These are phyloP conservation scores for Pseudococcus jackbeardsleyi DNA, from an alignment of 2,888 invertebrate genomes.

Conservation along the genomic window DNA sequence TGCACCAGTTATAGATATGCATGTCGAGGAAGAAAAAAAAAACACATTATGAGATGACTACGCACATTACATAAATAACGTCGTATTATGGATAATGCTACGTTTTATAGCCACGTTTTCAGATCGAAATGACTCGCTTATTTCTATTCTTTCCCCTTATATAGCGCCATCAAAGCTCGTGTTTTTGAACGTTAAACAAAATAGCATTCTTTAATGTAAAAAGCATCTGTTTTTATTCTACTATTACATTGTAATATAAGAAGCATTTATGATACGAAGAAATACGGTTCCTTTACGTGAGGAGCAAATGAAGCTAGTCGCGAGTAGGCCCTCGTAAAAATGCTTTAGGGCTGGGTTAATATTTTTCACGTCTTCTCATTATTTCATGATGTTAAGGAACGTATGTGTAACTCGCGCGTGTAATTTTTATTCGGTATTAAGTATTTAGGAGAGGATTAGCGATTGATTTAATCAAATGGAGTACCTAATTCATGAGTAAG, in stretches of 20 bases:
- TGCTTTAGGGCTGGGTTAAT: not conserved
- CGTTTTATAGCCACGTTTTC: constrained; percentile 62
- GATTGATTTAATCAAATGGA: not conserved
- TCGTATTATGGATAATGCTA: constrained; percentile 62
- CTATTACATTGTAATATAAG: constrained; percentile 55
- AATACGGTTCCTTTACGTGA: constrained; percentile 25
- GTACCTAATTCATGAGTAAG: too few species aligned
- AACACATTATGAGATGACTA: constrained; percentile 62
- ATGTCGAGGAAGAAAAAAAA: constrained; percentile 28
- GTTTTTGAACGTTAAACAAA: constrained; percentile 63
- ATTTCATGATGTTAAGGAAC: not conserved
- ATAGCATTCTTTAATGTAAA: constrained; percentile 62
- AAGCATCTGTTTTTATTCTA: constrained; percentile 62
- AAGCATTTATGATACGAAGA: constrained; percentile 48
- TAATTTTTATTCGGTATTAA: not conserved
- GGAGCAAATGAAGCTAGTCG: constrained; percentile 50
- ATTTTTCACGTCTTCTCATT: constrained; percentile 1
- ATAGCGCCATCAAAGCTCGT: constrained; percentile 63
- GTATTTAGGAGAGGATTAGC: not conserved
- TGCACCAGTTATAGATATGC: constrained; percentile 53
- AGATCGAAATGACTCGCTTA: constrained; percentile 64
- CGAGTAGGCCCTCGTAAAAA: not conserved
- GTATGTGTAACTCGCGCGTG: not conserved
- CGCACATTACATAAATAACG: constrained; percentile 64
- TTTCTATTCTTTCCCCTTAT: constrained; percentile 60